Base-by-base conservation (phyloP, 1,140 invertebrate species). In the Drosophila watanabei region DNA sequence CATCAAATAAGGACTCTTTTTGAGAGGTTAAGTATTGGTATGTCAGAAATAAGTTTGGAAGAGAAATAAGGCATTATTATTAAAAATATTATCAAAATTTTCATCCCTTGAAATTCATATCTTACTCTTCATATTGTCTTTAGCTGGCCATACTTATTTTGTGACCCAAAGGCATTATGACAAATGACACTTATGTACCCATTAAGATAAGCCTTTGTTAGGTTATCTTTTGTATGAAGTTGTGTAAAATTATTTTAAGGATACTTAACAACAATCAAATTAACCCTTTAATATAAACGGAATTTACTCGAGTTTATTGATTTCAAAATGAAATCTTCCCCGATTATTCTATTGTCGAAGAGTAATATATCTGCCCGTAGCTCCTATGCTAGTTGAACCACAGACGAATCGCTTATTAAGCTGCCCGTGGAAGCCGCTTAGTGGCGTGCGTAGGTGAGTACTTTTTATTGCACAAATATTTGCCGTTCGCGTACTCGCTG, bases 391-490 rank as follows among this genome's bases (percentile, higher is more conserved):
- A 35, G 16, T 28, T 39, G 48, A 30, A 24, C 49, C 68, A 68
- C 68, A 54, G 43, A 39, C 32, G 43, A 76, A 66, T 76, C 32
- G 60, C 60, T 76, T 60, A 81, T 81, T 70, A 81, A 52, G 57
- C 54, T 63, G 49, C 61, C 59, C 60, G 66, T 71, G 71, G 62
- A 71, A 59, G 58, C 72, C 46, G 58, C 75, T 79, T 79, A 77
- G 43, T 46, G 49, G 28, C 32, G 35, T 70, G 77, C 51, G 66
- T 77, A 79, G 45, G 59, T 64, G 56, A 72, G 56, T 60, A 33
- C 86, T 88, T 85, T 86, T 88, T 80, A 70, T 80, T 84, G 76
- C 82, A 59, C 81, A 80, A 80, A 79, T 84, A 84, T 83, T 79
- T 80, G 45, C 64, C 41, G 65, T 79, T 80, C 81, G 81, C 60